phyloP scores from a whole-genome alignment of 2,888 invertebrate genomes.

The Tiphia femorata region DNA sequence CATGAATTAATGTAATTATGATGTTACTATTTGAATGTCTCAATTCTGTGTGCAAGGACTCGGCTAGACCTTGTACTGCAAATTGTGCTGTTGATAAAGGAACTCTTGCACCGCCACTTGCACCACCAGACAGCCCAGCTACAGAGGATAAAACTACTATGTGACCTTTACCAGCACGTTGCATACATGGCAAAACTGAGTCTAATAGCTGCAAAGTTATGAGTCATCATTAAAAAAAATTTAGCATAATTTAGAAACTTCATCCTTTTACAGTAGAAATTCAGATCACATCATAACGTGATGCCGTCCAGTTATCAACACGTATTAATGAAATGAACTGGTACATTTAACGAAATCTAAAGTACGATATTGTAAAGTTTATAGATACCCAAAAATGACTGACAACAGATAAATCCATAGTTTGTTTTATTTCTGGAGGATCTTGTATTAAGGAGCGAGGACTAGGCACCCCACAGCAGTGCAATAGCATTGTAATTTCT shows the following conservation, averaged over 20 bases:
- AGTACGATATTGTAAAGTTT: background rate
- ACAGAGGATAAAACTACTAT: constrained; percentile 76
- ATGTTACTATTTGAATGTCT: constrained; percentile 73
- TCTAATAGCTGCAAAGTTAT: constrained; percentile 71
- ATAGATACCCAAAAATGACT: constrained; percentile 76
- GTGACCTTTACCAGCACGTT: constrained; percentile 73
- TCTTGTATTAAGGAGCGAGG: constrained; percentile 72
- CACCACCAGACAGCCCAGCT: constrained; percentile 74
- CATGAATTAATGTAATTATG: constrained; percentile 74
- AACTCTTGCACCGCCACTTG: constrained; percentile 70
- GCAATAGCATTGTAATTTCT: constrained; percentile 74
- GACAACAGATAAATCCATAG: constrained; percentile 73
- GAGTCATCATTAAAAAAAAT: constrained; percentile 1
- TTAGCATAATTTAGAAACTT: too few species aligned
- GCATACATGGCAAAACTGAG: constrained; percentile 75
- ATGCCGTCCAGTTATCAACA: background rate
- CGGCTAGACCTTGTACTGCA: constrained; percentile 76
- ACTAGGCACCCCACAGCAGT: constrained; percentile 76
- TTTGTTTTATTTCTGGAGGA: constrained; percentile 71
- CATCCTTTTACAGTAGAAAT: too few species aligned
- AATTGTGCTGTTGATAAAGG: constrained; percentile 77
- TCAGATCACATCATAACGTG: too few species aligned
- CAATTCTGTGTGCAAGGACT: constrained; percentile 75
- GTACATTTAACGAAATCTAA: too few species aligned
- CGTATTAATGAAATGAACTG: background rate